Evolutionary conservation across 2,113 vertebrate genomes (phyloP).

Genomic region (Proteles cristata): DNA sequence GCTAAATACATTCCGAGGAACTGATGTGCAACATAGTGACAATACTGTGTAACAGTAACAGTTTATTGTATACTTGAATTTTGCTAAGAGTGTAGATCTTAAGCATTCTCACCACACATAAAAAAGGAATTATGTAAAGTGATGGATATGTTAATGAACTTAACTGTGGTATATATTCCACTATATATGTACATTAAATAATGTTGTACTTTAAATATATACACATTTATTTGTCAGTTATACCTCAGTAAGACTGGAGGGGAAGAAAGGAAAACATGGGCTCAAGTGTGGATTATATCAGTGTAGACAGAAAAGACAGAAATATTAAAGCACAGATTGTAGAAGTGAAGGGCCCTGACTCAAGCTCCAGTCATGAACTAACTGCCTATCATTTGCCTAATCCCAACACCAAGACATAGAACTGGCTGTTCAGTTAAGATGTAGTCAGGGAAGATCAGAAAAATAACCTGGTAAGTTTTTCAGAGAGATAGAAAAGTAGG

Average conservation of each 20-base stretch:
- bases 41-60: background rate
- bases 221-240: background rate
- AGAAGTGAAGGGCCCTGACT: background rate
- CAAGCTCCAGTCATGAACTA: background rate
- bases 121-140: too few relatives aligned
- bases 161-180: background rate
- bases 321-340: background rate
- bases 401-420: background rate
- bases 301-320: background rate
- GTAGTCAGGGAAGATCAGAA: background rate
- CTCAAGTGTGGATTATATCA: background rate
- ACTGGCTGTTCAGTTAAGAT: background rate
- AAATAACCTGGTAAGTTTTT: background rate
- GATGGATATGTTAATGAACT: too few relatives aligned
- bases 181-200: background rate
- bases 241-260: background rate
- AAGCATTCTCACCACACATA: background rate
- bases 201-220: background rate
- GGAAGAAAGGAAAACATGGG: background rate
- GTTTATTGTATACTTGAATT: background rate
- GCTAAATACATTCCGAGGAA: background rate
- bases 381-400: background rate
- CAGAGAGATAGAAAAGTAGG: background rate
- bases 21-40: background rate
- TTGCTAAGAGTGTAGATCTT: background rate